Conservation (phyloP, 2,888 invertebrate genomes). For the Cataglyphis albicans region DNA sequence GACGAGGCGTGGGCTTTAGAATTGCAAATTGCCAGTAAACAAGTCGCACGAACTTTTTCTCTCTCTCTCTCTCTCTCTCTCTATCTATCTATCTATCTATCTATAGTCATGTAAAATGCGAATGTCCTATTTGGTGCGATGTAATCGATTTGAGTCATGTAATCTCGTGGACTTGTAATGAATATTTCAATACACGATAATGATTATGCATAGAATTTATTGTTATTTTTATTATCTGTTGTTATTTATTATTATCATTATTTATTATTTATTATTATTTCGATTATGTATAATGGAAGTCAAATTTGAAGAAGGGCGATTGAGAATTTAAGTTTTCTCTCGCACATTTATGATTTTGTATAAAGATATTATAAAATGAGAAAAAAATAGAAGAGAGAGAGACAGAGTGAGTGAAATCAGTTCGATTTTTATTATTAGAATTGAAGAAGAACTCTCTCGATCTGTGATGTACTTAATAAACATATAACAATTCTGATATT, state of each 20-base stretch:
- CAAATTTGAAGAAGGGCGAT: not conserved
- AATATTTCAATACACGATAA: not conserved
- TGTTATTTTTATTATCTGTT: too few species aligned
- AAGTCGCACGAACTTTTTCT: conserved; percentile 2
- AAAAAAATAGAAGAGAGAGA: too few species aligned
- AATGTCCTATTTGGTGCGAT: conserved; percentile 32
- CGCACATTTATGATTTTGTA: not conserved
- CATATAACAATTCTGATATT: not conserved
- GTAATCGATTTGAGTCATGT: conserved; percentile 4
- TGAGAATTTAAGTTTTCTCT: not conserved
- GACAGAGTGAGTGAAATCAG: not conserved
- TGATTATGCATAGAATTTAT: not conserved
- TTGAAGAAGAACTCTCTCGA: not conserved
- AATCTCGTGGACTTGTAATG: not conserved
- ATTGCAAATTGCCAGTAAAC: conserved; percentile 46
- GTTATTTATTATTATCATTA: too few species aligned
- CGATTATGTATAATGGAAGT: not conserved
- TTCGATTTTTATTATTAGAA: not conserved
- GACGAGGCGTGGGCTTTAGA: conserved; percentile 28
- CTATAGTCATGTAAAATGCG: conserved; percentile 1
- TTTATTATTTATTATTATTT: too few species aligned
- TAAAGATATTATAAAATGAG: not conserved
- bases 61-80: not conserved
- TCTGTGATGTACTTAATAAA: not conserved
- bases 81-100: not conserved